phyloP scores from a whole-genome alignment of 64 coral and sea anemone species.

The Hydrozoanthus tunicans region DNA sequence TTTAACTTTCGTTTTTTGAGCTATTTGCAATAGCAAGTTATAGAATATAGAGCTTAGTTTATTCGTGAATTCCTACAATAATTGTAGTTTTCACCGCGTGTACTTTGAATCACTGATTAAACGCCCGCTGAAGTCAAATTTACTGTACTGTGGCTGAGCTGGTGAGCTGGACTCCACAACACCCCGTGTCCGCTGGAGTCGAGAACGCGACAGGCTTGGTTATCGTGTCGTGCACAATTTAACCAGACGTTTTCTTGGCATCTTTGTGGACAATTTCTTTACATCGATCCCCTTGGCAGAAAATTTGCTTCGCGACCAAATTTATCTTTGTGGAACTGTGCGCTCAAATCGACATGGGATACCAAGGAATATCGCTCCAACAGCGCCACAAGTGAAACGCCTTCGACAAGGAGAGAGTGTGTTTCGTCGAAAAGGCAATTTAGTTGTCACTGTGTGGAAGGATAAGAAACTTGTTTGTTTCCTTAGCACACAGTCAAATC shows the following conservation, averaged over 20 bases:
- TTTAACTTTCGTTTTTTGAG: no score
- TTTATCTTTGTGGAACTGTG: slow-evolving; percentile 61
- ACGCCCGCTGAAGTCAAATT: no score
- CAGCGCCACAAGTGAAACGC: slow-evolving; percentile 6
- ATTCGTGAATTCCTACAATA: no score
- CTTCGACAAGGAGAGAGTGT: not conserved
- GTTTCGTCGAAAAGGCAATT: not conserved
- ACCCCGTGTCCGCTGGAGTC: no score
- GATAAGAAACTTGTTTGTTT: slow-evolving; percentile 40
- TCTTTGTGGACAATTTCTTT: slow-evolving; percentile 66
- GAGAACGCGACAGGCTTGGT: not conserved
- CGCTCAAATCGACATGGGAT: slow-evolving; percentile 29
- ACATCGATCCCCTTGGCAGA: slow-evolving; percentile 39
- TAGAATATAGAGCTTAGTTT: no score
- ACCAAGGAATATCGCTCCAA: not conserved
- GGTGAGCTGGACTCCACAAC: no score
- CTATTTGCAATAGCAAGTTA: no score
- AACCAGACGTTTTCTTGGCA: slow-evolving; percentile 18
- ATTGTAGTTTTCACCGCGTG: no score
- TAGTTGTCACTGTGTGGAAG: slow-evolving; percentile 1
- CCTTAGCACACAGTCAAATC: slow-evolving; percentile 36
- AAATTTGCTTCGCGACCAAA: slow-evolving; percentile 47
- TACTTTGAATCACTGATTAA: no score
- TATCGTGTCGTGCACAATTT: slow-evolving; percentile 46
- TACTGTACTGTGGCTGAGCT: no score